phyloP scores from a whole-genome alignment of 2,888 invertebrate genomes.

The Eugnorisma glareosa region DNA sequence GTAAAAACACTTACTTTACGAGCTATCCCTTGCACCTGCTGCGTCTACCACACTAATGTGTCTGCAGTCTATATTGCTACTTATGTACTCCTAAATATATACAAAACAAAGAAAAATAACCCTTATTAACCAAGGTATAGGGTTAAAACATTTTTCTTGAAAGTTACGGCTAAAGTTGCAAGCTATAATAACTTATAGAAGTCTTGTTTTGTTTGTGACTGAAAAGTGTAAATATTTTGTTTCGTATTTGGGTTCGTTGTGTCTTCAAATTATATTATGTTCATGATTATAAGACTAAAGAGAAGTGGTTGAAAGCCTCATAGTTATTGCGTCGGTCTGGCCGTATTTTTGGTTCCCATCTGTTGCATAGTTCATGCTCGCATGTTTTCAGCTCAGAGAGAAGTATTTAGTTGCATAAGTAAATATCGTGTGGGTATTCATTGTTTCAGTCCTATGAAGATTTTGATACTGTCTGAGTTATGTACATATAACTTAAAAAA shows the following conservation, averaged over 20 bases:
- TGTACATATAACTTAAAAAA: too few species aligned
- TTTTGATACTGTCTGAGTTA: neutral
- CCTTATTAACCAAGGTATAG: neutral
- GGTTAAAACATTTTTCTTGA: neutral
- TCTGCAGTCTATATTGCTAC: slow-evolving; percentile 53
- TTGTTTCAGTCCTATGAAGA: neutral
- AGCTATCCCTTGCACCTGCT: slow-evolving; percentile 68
- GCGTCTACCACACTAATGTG: slow-evolving; percentile 69
- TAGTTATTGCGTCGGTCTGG: neutral
- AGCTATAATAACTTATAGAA: slow-evolving; percentile 13
- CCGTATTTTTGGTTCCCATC: neutral
- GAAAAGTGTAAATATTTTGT: slow-evolving; percentile 16
- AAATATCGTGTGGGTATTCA: neutral
- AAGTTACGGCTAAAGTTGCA: slow-evolving; percentile 23
- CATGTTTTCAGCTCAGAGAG: neutral
- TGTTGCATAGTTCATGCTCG: neutral
- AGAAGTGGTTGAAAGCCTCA: neutral
- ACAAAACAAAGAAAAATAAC: slow-evolving; percentile 14
- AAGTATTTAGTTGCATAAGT: neutral
- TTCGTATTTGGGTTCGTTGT: slow-evolving; percentile 14
- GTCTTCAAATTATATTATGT: neutral
- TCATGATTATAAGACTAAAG: slow-evolving; percentile 1
- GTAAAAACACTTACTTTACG: slow-evolving; percentile 56
- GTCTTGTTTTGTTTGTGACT: slow-evolving; percentile 40
- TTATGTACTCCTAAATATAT: neutral